These are phyloP conservation scores for Strigops habroptila DNA, from an alignment of 2,113 vertebrate genomes.

Conservation along the genomic window DNA sequence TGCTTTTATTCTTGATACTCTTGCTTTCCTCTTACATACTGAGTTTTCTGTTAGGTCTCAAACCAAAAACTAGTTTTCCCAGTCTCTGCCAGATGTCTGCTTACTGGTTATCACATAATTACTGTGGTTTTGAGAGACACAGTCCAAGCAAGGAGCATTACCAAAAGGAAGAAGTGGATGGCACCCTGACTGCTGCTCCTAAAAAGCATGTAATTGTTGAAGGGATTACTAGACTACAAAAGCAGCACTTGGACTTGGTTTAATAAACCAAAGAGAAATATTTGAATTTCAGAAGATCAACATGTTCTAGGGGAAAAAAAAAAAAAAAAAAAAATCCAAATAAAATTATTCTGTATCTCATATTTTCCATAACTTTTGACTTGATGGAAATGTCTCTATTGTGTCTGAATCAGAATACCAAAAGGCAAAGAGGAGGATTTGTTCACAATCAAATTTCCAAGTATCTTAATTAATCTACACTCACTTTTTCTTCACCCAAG, in stretches of 20 bases:
- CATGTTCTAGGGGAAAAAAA: neutral
- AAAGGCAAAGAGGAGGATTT: fast-evolving
- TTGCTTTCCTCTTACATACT: neutral
- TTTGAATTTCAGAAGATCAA: neutral
- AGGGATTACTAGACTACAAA: neutral
- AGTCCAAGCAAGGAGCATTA: neutral
- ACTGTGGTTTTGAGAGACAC: neutral
- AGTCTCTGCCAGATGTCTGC: neutral
- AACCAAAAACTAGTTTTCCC: neutral
- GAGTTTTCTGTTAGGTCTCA: neutral
- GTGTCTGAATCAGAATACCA: neutral
- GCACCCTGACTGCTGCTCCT: neutral
- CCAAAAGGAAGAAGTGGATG: neutral
- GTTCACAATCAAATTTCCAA: neutral
- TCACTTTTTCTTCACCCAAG: neutral
- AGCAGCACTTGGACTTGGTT: neutral
- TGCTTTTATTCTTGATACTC: neutral
- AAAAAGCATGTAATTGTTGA: neutral
- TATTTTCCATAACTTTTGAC: neutral
- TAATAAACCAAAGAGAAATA: neutral
- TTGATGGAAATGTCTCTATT: neutral
- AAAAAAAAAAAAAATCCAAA: neutral
- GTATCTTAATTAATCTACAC: neutral
- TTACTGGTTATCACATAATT: neutral
- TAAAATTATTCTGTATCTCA: neutral